Evolutionary conservation across 1,140 invertebrate species (phyloP), one percentile per base, ranked within the genome.

Genomic region (Hirudo medicinalis): DNA sequence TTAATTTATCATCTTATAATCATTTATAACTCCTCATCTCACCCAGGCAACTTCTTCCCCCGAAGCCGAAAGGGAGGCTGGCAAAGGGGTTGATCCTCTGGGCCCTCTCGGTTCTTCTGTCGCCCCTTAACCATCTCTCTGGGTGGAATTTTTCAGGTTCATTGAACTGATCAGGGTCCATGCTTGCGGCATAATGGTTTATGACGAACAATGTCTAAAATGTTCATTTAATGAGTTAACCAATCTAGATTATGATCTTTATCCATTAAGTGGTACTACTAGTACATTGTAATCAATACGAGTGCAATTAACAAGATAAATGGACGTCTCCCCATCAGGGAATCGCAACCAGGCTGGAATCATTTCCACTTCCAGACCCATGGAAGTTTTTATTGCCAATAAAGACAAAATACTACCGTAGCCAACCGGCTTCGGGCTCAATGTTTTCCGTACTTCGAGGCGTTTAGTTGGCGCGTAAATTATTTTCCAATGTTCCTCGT

Each of bases 41-140:
- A 73, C 91, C 91, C 68, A 93, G 86, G 78, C 91, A 93, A 22
- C 89, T 89, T 73, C 91, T 85, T 8, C 86, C 84, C 2, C 91
- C 91, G 70, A 91, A 84, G 9, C 89, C 90, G 81, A 92, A 94
- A 0, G 91, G 91, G 43, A 93, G 76, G 70, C 85, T 87, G n/a
- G 89, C 90, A 76, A 87, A 85, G 2, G 87, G 81, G 15, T 63
- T 22, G 9, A 25, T n/a, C 20, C 29, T 63, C 8, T 13, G 9
- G 6, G 22, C 20, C 19, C 72, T 25, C 17, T 69, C 67, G 43
- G 43, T 49, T 49, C 15, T 49, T 11, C 17, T 29, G 2, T 85
- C 83, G 4, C 77, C 81, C 27, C 79, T 72, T 6, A 77, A 49
- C 92, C 92, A 94, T 40, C 92, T 83, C 76, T 89, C 87, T 0